A percentile compares a stretch with the other conserved stretches of the same genome.
Conservation (phyloP, 2,797 vertebrate genomes). For the Sebastes wilsoni region DNA sequence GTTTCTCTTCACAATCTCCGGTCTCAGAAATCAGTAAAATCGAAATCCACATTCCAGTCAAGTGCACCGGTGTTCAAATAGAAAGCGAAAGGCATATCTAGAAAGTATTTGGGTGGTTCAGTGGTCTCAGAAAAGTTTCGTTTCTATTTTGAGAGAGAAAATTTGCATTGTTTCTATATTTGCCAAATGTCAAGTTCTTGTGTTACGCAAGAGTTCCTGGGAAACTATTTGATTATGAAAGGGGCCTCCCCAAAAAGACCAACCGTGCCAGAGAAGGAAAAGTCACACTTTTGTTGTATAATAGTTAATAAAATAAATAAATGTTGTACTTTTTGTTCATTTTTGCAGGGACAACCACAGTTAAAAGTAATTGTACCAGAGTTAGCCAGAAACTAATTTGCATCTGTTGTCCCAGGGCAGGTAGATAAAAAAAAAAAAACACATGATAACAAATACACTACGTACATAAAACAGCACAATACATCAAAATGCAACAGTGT, state of each 20-base stretch:
- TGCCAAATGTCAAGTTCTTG: background rate
- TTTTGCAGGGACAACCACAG: no score
- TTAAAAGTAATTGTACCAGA: no score
- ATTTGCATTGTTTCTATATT: slow-evolving; percentile 4
- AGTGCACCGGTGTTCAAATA: background rate
- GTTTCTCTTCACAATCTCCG: background rate
- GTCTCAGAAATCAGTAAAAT: background rate
- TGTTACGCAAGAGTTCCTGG: background rate
- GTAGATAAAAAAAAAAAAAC: no score
- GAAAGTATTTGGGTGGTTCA: background rate
- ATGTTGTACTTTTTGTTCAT: no score
- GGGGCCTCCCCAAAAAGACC: background rate
- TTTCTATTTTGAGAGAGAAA: background rate
- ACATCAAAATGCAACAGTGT: background rate
- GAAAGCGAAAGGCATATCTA: background rate
- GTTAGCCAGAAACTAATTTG: no score
- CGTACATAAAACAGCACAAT: background rate
- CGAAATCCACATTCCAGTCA: background rate
- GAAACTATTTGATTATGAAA: background rate
- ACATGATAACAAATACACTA: background rate
- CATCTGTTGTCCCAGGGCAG: no score
- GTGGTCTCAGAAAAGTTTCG: background rate
- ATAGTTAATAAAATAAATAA: background rate
- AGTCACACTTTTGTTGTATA: background rate
- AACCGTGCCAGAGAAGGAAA: background rate